These are phyloP conservation scores for Neosilurus hyrtlii DNA, from an alignment of 2,797 vertebrate species.

Conservation along the genomic window DNA sequence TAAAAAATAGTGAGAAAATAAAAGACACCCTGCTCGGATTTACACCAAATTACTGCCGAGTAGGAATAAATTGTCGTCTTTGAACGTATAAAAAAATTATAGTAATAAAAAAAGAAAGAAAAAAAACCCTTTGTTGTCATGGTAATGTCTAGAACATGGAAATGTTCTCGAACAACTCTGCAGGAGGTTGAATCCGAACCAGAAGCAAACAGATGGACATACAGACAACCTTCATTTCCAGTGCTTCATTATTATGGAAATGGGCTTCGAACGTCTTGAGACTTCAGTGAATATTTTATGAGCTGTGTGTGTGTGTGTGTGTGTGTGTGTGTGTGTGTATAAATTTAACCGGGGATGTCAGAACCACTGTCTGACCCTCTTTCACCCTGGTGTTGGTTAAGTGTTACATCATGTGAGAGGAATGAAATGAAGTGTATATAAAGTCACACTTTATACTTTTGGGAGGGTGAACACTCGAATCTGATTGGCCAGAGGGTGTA, in stretches of 20 bases:
- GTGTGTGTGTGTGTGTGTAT: slow-evolving; percentile 36
- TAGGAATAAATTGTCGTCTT: neutral
- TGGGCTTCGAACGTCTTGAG: slow-evolving; percentile 50
- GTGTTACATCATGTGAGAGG: slow-evolving; percentile 4
- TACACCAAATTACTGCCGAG: neutral
- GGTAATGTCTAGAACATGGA: slow-evolving; percentile 36
- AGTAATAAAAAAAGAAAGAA: neutral
- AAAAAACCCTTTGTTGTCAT: slow-evolving; percentile 31
- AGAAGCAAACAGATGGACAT: slow-evolving; percentile 18
- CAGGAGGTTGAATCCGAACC: slow-evolving; percentile 31
- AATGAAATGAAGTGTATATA: neutral
- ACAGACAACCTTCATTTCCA: slow-evolving; percentile 29
- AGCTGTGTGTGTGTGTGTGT: slow-evolving; percentile 26
- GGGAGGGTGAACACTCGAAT: neutral
- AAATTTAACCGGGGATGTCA: slow-evolving; percentile 62
- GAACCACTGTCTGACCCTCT: slow-evolving; percentile 38
- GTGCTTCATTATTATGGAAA: slow-evolving; percentile 57
- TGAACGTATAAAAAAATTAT: too few species aligned
- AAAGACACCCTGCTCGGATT: neutral
- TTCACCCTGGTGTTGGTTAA: slow-evolving; percentile 30
- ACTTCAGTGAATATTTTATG: slow-evolving; percentile 70
- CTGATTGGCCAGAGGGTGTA: neutral
- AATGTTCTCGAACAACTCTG: slow-evolving; percentile 35
- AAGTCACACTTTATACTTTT: neutral
- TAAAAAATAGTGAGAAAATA: neutral